Conservation (phyloP, 2,113 vertebrate species). For the Kryptolebias marmoratus region DNA sequence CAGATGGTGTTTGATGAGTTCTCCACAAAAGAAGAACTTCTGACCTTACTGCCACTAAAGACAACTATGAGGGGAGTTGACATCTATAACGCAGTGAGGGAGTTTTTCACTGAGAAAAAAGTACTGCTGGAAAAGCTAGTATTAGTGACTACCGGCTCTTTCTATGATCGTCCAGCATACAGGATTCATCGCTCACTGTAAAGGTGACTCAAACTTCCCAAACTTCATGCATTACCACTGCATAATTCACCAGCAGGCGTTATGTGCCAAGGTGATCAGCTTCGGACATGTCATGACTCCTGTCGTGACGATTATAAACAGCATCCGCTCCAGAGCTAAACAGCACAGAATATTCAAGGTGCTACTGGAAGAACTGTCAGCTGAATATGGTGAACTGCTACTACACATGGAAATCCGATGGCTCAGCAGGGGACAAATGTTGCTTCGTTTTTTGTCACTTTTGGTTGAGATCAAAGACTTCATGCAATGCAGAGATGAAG, state of each 20-base stretch:
- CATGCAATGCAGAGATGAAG: slow-evolving; percentile 1
- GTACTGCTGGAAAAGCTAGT: no score
- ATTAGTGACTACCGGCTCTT: no score
- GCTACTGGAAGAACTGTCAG: slow-evolving; percentile 27
- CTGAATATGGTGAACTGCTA: slow-evolving; percentile 46
- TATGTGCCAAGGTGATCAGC: slow-evolving; percentile 4
- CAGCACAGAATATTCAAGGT: slow-evolving; percentile 37
- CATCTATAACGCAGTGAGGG: no score
- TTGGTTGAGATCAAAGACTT: slow-evolving; percentile 22
- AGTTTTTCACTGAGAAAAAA: no score
- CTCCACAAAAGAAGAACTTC: no score
- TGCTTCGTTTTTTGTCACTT: slow-evolving; percentile 19
- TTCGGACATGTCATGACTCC: slow-evolving; percentile 48
- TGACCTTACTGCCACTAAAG: no score
- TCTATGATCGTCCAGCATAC: no score
- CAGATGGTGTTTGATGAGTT: no score
- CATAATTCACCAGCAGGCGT: slow-evolving; percentile 41
- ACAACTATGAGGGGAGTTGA: no score
- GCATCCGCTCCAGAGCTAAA: no score
- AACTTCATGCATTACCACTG: slow-evolving; percentile 28
- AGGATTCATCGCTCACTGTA: neutral
- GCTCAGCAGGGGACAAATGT: slow-evolving; percentile 3
- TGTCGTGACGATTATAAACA: slow-evolving; percentile 48
- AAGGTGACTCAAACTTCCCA: neutral
- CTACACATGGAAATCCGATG: slow-evolving; percentile 5